phyloP scores from a whole-genome alignment of 2,797 vertebrate genomes.

The Falco naumanni region DNA sequence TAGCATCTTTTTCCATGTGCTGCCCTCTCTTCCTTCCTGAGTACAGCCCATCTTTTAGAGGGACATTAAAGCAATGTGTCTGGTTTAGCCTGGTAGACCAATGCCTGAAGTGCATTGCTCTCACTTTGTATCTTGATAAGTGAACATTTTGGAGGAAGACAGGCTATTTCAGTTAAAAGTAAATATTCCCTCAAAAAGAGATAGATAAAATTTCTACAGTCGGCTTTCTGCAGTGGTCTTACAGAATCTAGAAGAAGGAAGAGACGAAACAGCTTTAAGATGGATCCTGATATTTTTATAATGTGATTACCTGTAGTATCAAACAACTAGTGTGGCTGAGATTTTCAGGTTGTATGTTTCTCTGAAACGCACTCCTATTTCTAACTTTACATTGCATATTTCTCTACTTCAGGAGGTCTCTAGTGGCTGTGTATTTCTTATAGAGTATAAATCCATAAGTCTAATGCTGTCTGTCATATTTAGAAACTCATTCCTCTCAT shows the following conservation, averaged over 20 bases:
- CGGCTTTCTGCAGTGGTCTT: background rate
- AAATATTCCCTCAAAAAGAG: background rate
- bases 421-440: background rate
- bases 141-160: background rate
- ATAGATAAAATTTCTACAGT: background rate
- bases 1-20: background rate
- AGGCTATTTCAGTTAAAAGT: background rate
- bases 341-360: background rate
- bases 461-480: background rate
- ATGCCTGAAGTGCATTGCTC: background rate
- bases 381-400: background rate
- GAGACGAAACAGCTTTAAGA: background rate
- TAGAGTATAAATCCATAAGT: background rate
- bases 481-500: constrained; percentile 1
- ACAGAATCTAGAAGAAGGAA: background rate
- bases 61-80: background rate
- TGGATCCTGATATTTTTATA: background rate
- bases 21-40: background rate
- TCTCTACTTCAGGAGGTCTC: background rate
- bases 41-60: background rate
- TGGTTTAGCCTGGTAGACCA: background rate
- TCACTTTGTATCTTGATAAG: background rate
- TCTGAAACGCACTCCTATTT: background rate
- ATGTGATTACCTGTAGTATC: background rate
- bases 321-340: background rate